Percentiles rank a stretch among this genome's conserved stretches.
phyloP scores from a whole-genome alignment of 1,140 invertebrate genomes.

The Drosophila ogumai region DNA sequence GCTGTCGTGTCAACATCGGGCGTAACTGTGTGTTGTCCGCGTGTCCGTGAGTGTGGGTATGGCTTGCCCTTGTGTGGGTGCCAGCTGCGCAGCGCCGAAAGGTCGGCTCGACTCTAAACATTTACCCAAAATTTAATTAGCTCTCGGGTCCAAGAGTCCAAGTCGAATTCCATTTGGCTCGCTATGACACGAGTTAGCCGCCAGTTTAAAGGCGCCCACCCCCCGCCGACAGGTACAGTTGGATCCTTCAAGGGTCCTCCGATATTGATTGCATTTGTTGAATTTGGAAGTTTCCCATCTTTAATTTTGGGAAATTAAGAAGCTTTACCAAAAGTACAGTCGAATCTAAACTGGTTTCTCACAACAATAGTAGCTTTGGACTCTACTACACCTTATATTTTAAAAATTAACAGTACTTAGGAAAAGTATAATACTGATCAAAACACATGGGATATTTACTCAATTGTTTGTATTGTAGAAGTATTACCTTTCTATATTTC shows the following conservation, averaged over 20 bases:
- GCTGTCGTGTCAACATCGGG: constrained; percentile 33
- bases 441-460: neutral
- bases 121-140: constrained; percentile 65
- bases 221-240: constrained; percentile 9
- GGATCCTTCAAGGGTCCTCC: constrained; percentile 1
- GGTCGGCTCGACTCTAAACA: constrained; percentile 69
- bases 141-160: constrained; percentile 35
- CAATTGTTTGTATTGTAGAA: neutral
- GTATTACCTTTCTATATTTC: neutral
- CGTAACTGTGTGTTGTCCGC: constrained; percentile 12
- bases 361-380: neutral
- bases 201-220: constrained; percentile 2
- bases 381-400: neutral
- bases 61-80: constrained; percentile 23
- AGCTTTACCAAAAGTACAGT: no score
- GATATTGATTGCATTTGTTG: neutral
- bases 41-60: constrained; percentile 18
- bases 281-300: neutral
- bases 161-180: constrained; percentile 28
- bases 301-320: neutral
- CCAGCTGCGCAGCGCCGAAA: constrained; percentile 66
- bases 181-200: constrained; percentile 20
- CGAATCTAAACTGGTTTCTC: neutral
- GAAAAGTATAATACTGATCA: constrained; percentile 1
- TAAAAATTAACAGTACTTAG: neutral